Conservation (phyloP, 2,113 vertebrate genomes). For the Diadophis punctatus region DNA sequence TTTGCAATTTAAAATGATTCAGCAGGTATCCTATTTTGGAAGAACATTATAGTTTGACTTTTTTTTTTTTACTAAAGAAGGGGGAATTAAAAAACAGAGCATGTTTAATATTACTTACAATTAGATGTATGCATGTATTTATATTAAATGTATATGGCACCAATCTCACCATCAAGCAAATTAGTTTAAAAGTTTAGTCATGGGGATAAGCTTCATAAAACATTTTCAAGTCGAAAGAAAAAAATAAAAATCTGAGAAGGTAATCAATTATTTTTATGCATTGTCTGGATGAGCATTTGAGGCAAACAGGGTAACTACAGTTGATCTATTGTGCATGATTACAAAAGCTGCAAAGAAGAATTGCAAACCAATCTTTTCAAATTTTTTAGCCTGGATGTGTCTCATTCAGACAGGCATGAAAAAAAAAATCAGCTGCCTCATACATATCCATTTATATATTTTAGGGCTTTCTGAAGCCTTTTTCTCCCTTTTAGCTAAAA, state of each 20-base stretch:
- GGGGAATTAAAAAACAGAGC: background rate
- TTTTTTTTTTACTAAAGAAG: background rate
- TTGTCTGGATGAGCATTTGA: background rate
- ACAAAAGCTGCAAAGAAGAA: background rate
- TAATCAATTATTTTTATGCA: slow-evolving; percentile 11
- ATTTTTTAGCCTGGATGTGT: background rate
- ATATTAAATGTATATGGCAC: background rate
- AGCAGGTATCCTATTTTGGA: background rate
- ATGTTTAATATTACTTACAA: background rate
- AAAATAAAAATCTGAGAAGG: background rate
- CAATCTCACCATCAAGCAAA: background rate
- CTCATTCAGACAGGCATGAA: background rate
- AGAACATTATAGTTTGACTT: background rate
- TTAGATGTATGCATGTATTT: background rate
- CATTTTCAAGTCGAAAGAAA: background rate
- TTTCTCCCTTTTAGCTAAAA: background rate
- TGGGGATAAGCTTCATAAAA: background rate
- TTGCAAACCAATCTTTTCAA: background rate
- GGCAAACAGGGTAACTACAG: background rate
- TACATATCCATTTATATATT: background rate
- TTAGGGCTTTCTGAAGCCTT: background rate
- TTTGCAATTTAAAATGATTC: background rate
- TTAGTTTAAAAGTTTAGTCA: background rate
- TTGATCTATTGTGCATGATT: background rate
- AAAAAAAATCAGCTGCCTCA: background rate